Percentiles rank a stretch among this genome's conserved stretches.
phyloP scores from a whole-genome alignment of 2,888 invertebrate species.

The Thysanoteuthis rhombus region DNA sequence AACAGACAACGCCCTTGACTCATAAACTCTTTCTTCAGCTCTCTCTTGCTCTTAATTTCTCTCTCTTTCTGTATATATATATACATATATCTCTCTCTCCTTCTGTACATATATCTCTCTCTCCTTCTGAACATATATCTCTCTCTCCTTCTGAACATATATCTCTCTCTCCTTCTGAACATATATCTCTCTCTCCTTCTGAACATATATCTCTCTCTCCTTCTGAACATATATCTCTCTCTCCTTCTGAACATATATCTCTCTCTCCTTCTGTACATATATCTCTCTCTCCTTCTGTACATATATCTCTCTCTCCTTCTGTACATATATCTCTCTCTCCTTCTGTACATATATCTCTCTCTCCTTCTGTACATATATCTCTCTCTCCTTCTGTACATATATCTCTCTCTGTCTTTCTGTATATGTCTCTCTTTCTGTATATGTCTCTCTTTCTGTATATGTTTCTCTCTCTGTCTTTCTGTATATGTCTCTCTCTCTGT shows the following conservation, averaged over 20 bases:
- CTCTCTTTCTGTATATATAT: not conserved
- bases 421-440: not conserved
- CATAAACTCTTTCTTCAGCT: not conserved
- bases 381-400: no score
- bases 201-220: not conserved
- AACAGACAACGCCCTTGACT: not conserved
- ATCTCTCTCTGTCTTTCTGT: no score
- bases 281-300: no score
- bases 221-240: no score
- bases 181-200: not conserved
- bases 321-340: not conserved
- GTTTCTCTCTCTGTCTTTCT: not conserved
- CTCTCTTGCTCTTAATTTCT: not conserved
- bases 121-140: no score
- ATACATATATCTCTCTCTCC: not conserved
- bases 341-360: no score
- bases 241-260: no score
- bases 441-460: not conserved
- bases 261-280: no score
- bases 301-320: not conserved
- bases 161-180: no score
- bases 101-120: not conserved
- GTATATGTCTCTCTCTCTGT: not conserved
- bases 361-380: no score
- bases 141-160: no score